phyloP scores from a whole-genome alignment of 2,888 invertebrate species.

The Hydrotaea diabolus region DNA sequence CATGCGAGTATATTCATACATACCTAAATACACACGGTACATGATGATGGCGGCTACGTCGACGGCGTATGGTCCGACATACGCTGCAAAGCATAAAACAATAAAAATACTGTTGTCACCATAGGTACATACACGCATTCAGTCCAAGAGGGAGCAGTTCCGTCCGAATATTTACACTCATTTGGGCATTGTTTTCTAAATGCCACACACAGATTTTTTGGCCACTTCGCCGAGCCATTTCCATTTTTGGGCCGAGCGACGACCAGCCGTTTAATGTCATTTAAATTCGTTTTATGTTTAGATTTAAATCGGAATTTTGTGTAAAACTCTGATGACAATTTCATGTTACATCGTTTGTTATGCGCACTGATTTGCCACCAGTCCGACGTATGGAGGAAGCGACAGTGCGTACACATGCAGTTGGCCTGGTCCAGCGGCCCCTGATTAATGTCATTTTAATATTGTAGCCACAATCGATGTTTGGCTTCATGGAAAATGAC shows the following conservation, averaged over 20 bases:
- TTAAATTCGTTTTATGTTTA: conserved; percentile 63
- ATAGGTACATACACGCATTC: neutral
- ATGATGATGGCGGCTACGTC: conserved; percentile 1
- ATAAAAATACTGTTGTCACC: conserved; percentile 26
- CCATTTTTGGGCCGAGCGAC: conserved; percentile 36
- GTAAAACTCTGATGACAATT: conserved; percentile 61
- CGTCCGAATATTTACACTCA: neutral
- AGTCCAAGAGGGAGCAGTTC: neutral
- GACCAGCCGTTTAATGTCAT: conserved; percentile 47
- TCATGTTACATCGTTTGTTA: conserved; percentile 54
- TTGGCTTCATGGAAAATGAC: neutral
- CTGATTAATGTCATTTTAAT: conserved; percentile 48
- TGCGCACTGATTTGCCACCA: too few relatives aligned
- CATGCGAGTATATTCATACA: conserved; percentile 42
- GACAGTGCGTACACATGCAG: too few relatives aligned
- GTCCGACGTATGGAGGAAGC: too few relatives aligned
- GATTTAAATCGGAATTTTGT: conserved; percentile 62
- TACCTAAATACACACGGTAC: conserved; percentile 9
- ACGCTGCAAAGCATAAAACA: neutral
- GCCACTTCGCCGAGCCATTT: conserved; percentile 29
- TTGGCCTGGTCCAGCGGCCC: neutral
- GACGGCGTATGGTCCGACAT: conserved; percentile 1
- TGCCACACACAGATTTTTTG: conserved; percentile 33
- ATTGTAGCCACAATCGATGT: conserved; percentile 22
- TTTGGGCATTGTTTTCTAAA: neutral